phyloP scores from a whole-genome alignment of 1,140 invertebrate species.

The Drosophila nigromelanica region DNA sequence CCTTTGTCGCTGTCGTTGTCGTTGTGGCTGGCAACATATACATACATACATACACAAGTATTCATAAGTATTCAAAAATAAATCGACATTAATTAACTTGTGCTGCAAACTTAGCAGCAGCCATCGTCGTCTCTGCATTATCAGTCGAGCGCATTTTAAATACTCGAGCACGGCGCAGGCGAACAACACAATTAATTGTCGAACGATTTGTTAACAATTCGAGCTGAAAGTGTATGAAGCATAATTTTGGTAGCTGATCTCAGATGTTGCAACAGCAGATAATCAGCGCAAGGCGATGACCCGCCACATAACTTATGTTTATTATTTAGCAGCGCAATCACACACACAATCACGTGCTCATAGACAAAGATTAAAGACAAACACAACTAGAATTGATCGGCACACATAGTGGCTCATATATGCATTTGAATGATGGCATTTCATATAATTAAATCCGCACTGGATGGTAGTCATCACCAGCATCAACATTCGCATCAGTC shows the following conservation, averaged over 20 bases:
- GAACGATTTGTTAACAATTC: slow-evolving; percentile 20
- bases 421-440: slow-evolving; percentile 60
- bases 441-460: slow-evolving; percentile 66
- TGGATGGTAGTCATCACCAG: slow-evolving; percentile 48
- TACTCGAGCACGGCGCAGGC: neutral
- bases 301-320: slow-evolving; percentile 3
- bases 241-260: slow-evolving; percentile 10
- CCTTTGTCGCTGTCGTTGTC: neutral
- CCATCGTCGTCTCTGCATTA: slow-evolving; percentile 12
- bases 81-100: slow-evolving; percentile 43
- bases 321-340: neutral
- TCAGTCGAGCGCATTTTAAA: slow-evolving; percentile 17
- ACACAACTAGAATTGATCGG: neutral
- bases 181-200: neutral
- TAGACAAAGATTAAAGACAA: neutral
- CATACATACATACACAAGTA: neutral
- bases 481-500: slow-evolving; percentile 19
- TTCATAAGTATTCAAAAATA: slow-evolving; percentile 25
- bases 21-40: neutral
- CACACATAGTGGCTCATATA: slow-evolving; percentile 4
- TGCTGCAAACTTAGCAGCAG: slow-evolving; percentile 11
- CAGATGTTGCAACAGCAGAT: slow-evolving; percentile 15
- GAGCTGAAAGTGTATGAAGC: neutral
- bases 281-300: slow-evolving; percentile 13
- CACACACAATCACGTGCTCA: neutral